Conservation (phyloP, 2,888 invertebrate species). For the Pheosia tremula region DNA sequence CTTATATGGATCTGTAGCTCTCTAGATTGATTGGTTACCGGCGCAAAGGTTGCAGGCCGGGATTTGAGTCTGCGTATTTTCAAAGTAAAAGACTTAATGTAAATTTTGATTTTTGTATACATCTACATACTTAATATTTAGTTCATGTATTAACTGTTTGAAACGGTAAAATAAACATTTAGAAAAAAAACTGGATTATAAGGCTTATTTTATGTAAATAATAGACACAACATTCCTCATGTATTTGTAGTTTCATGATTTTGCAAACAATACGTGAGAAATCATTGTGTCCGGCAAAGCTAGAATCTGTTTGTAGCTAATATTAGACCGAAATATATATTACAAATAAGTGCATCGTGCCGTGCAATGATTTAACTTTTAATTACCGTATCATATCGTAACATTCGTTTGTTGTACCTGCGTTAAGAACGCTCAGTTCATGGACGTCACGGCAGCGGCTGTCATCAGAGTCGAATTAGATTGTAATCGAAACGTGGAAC, state of each 20-base stretch:
- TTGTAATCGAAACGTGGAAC: slow-evolving; percentile 62
- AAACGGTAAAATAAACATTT: too few species aligned
- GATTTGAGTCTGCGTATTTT: slow-evolving; percentile 22
- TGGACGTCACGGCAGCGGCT: slow-evolving; percentile 46
- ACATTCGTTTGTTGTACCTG: slow-evolving; percentile 18
- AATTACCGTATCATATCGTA: slow-evolving; percentile 4
- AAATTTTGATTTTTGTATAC: too few species aligned
- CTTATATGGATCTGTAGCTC: slow-evolving; percentile 3
- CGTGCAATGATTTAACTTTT: slow-evolving; percentile 2
- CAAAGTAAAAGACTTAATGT: background rate
- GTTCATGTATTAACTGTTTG: too few species aligned
- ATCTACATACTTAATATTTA: too few species aligned
- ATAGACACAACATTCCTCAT: too few species aligned
- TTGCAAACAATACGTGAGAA: too few species aligned
- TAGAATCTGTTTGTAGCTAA: background rate
- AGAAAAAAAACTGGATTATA: too few species aligned
- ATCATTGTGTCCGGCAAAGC: too few species aligned
- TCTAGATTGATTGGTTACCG: slow-evolving; percentile 48
- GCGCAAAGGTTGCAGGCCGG: slow-evolving; percentile 20
- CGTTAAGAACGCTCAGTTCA: slow-evolving; percentile 46
- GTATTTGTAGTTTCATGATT: too few species aligned
- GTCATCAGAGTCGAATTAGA: slow-evolving; percentile 63
- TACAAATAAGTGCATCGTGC: slow-evolving; percentile 1
- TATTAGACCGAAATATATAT: background rate
- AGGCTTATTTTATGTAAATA: too few species aligned